Evolutionary conservation across 1,140 invertebrate species (phyloP).

Genomic region (Tetranychus cinnabarinus): DNA sequence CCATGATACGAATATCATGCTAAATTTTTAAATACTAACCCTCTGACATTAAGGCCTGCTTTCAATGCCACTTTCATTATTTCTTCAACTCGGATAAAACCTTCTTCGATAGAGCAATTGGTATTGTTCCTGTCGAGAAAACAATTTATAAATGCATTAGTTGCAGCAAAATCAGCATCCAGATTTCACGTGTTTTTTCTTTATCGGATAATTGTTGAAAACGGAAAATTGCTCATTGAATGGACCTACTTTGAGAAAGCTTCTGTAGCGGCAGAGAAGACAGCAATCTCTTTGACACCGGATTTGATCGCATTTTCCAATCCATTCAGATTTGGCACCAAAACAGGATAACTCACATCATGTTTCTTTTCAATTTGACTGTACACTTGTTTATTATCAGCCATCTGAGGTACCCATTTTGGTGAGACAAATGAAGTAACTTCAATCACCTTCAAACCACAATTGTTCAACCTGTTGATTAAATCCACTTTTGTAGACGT

Average conservation of each 20-base stretch:
- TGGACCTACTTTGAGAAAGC: conserved; percentile 24
- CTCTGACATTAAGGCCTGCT: conserved; percentile 27
- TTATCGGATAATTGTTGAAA: background rate
- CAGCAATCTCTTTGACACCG: conserved; percentile 65
- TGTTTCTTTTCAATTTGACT: conserved; percentile 30
- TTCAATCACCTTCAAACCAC: conserved; percentile 72
- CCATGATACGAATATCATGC: background rate
- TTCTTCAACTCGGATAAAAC: conserved; percentile 41
- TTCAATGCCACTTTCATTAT: conserved; percentile 40
- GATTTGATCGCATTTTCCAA: conserved; percentile 17
- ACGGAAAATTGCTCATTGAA: background rate
- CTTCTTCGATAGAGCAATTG: conserved; percentile 73
- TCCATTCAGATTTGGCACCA: conserved; percentile 87
- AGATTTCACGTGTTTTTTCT: background rate
- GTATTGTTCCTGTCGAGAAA: conserved; percentile 43
- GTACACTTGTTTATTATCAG: conserved; percentile 56
- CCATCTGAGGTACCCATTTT: conserved; percentile 91
- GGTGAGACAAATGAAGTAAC: conserved; percentile 90
- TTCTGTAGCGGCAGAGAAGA: conserved; percentile 84
- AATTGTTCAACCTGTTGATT: conserved; percentile 56
- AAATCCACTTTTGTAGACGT: conserved; percentile 67
- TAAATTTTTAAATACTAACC: conserved; percentile 30
- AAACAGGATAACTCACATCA: conserved; percentile 59
- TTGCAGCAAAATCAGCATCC: background rate
- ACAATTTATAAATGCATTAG: background rate